A percentile compares a stretch with the other conserved stretches of the same genome.
These are phyloP conservation scores for Hydrocynus forskahlii DNA, from an alignment of 2,797 vertebrate genomes.

Conservation along the genomic window DNA sequence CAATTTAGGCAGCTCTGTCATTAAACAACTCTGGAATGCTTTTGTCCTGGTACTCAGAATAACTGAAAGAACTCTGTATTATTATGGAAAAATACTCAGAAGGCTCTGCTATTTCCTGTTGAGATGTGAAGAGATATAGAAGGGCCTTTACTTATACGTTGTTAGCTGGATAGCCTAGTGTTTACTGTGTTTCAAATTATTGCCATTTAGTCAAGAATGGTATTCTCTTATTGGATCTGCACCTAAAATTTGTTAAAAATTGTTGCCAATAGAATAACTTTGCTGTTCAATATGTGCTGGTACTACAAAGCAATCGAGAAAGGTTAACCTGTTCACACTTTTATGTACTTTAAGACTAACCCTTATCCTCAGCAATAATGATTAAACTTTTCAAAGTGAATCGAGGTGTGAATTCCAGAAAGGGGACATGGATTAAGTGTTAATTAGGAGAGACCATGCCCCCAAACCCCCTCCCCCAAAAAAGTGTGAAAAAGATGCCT, in stretches of 20 bases:
- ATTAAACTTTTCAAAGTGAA: too few species aligned
- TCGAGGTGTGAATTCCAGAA: not conserved
- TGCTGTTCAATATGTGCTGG: not conserved
- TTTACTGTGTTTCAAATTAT: not conserved
- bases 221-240: too few species aligned
- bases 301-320: too few species aligned
- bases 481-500: too few species aligned
- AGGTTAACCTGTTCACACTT: too few species aligned
- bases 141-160: not conserved
- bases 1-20: constrained; percentile 57
- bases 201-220: too few species aligned
- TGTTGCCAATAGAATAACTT: too few species aligned
- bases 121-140: not conserved
- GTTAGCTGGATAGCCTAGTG: not conserved
- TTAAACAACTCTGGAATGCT: constrained; percentile 55
- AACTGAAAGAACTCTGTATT: constrained; percentile 20
- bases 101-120: not conserved
- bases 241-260: too few species aligned
- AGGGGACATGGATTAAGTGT: not conserved
- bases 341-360: too few species aligned
- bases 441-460: too few species aligned
- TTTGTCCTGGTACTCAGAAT: constrained; percentile 26
- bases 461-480: not conserved
- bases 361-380: too few species aligned
- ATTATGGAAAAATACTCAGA: not conserved